A percentile compares a stretch with the other conserved stretches of the same genome.
Conservation (phyloP, 2,888 invertebrate genomes). For the Pachliopta kotzebuea region DNA sequence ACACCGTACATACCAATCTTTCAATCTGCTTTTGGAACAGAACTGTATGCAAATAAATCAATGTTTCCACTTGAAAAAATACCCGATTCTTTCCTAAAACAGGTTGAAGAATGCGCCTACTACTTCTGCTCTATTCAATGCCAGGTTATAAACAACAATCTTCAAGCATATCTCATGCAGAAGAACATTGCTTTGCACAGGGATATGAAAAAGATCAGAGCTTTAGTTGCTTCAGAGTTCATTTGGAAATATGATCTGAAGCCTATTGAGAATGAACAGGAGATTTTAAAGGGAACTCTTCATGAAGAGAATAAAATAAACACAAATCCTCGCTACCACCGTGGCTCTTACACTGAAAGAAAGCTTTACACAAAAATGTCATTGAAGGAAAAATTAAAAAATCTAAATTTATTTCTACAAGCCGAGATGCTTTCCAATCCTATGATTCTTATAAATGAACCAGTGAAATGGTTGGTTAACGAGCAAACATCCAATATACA, state of each 20-base stretch:
- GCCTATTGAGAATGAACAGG: slow-evolving; percentile 69
- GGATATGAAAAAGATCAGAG: slow-evolving; percentile 69
- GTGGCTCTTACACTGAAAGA: slow-evolving; percentile 81
- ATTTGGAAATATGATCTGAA: slow-evolving; percentile 80
- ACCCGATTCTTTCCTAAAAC: slow-evolving; percentile 82
- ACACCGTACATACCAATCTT: slow-evolving; percentile 67
- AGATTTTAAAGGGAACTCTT: slow-evolving; percentile 67
- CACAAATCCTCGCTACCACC: slow-evolving; percentile 67
- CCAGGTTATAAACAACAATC: slow-evolving; percentile 84
- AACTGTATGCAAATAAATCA: slow-evolving; percentile 54
- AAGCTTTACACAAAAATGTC: slow-evolving; percentile 70
- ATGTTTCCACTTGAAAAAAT: slow-evolving; percentile 82
- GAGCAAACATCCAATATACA: slow-evolving; percentile 45
- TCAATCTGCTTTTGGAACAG: slow-evolving; percentile 66
- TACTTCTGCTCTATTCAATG: slow-evolving; percentile 86
- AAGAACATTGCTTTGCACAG: slow-evolving; percentile 59
- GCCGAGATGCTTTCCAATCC: slow-evolving; percentile 69
- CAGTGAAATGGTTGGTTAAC: slow-evolving; percentile 53
- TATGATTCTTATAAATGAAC: slow-evolving; percentile 54
- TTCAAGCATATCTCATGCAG: slow-evolving; percentile 80
- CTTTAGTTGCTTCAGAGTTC: slow-evolving; percentile 78
- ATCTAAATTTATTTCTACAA: slow-evolving; percentile 61
- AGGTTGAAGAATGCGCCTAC: slow-evolving; percentile 82
- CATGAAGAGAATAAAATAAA: slow-evolving; percentile 71
- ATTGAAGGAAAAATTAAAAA: slow-evolving; percentile 69